Evolutionary conservation across 2,113 vertebrate genomes (phyloP), one percentile per base, ranked within the genome.

Genomic region (Tetrao urogallus): DNA sequence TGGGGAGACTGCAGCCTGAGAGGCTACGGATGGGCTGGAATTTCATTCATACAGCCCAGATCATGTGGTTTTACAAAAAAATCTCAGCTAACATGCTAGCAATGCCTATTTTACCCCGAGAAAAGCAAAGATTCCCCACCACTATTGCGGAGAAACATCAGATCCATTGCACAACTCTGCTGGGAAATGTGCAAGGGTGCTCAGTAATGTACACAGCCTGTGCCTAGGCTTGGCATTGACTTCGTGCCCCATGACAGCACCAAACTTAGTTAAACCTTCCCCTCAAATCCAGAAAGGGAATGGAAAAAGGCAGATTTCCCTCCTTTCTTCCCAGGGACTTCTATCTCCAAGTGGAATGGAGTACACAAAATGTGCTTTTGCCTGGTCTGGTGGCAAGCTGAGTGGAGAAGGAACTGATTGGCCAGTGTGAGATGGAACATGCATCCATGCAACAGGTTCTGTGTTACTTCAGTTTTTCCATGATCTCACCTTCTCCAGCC

Each of bases 11-110:
- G 65, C 87, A 84, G 40, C 88, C 50, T 0, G 1, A 61, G 54
- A 1, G 32, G 52, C 74, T 64, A 7, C 24, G 34, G 32, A 3
- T 57, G 54, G 28, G 56, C 42, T 94, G 94, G 92, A 81, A 86
- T 96, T 86, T 81, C 88, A 94, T 94, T 94, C 94, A 96, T 7
- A 8, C 40, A 70, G 22, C n/a, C 43, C 32, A 3, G 2, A 32
- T 38, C 64, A 56, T 56, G 3, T 0, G 28, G 42, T 27, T 89
- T 74, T 80, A 63, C 79, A 77, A 34, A 1, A 47, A 89, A 81
- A 56, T 42, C 64, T 86, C 56, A 72, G 72, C 69, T 80, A 10
- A 5, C 24, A 13, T 43, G 50, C 45, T 64, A 47, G 64, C 8
- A 7, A 86, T 82, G 45, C n/a, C 12, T 30, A 1, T 80, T 89